Evolutionary conservation across 2,113 vertebrate genomes (phyloP).

Genomic region (Leiothrix lutea): DNA sequence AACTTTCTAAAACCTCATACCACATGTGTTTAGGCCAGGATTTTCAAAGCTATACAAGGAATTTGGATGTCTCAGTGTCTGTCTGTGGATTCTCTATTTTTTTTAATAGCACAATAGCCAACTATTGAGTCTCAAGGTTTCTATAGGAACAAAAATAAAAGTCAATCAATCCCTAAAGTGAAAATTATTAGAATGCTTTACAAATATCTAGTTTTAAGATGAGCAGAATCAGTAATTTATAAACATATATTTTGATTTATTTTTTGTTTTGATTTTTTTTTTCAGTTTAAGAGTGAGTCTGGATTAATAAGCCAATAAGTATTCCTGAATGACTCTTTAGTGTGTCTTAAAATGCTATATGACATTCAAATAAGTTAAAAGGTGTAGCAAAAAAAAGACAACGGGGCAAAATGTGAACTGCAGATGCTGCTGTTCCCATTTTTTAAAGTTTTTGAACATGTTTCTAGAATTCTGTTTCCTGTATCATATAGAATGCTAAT

Average conservation of each 20-base stretch:
- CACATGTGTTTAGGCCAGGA: not conserved
- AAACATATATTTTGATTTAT: not conserved
- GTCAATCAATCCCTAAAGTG: not conserved
- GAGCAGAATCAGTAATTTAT: not conserved
- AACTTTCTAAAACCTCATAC: not conserved
- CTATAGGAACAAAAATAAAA: not conserved
- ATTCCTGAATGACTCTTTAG: not conserved
- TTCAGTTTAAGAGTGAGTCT: not conserved
- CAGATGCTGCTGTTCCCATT: not conserved
- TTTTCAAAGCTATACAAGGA: not conserved
- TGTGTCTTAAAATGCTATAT: not conserved
- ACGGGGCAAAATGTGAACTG: not conserved
- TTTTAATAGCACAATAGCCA: not conserved
- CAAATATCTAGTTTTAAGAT: not conserved
- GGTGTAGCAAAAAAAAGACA: not conserved
- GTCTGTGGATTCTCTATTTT: not conserved
- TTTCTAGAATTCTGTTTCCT: not conserved
- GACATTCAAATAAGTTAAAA: not conserved
- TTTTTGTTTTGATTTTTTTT: not conserved
- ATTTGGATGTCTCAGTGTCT: not conserved
- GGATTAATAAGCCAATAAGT: not conserved
- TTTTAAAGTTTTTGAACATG: not conserved
- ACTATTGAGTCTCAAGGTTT: not conserved
- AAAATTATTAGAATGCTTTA: not conserved
- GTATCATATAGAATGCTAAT: not conserved